Evolutionary conservation across 2,888 invertebrate species (phyloP).

Genomic region (Adineta ricciae): DNA sequence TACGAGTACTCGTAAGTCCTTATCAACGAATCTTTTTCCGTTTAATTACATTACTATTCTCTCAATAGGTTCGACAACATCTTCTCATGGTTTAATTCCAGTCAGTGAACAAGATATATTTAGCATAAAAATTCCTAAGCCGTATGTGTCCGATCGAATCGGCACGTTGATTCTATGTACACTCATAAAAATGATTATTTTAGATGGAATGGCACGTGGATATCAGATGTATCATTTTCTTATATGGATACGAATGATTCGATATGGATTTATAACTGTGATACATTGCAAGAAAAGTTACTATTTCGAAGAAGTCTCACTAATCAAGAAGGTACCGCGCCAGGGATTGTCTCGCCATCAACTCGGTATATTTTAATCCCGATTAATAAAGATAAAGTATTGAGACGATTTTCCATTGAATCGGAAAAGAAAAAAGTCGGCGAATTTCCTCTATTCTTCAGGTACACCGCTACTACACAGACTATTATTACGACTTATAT

Average conservation of each 20-base stretch:
- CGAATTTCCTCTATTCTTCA: background rate
- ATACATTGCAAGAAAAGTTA: background rate
- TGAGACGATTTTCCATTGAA: background rate
- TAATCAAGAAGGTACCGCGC: background rate
- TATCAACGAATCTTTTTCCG: background rate
- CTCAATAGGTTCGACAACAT: background rate
- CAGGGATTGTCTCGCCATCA: background rate
- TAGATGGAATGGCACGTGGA: conserved; percentile 20
- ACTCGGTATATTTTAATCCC: background rate
- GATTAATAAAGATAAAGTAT: background rate
- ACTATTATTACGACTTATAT: background rate
- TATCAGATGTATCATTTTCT: conserved; percentile 6
- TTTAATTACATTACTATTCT: no score
- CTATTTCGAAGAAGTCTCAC: background rate
- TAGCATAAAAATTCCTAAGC: background rate
- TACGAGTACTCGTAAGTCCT: background rate
- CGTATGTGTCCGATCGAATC: background rate
- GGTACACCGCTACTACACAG: background rate
- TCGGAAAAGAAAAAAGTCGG: background rate
- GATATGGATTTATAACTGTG: conserved; percentile 18
- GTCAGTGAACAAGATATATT: background rate
- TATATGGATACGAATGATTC: background rate
- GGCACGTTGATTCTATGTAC: no score
- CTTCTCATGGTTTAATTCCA: background rate
- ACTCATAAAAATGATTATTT: background rate